These are phyloP conservation scores for Epizoanthus ramosus DNA, from an alignment of 92 coral and sea anemone species.

Conservation along the genomic window DNA sequence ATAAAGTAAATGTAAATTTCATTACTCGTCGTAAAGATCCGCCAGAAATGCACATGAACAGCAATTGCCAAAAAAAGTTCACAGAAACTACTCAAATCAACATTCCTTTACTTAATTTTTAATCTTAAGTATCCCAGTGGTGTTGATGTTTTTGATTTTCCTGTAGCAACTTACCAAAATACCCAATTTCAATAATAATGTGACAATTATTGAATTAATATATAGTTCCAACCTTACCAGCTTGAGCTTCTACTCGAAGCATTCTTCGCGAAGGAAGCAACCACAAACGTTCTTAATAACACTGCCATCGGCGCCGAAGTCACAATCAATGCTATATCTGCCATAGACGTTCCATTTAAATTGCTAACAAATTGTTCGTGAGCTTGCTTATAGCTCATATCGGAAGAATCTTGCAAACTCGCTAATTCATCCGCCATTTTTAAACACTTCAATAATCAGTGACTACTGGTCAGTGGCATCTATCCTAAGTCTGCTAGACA, in stretches of 20 bases:
- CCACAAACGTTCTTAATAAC: slow-evolving; percentile 69
- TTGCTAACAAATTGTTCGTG: slow-evolving; percentile 88
- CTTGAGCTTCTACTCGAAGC: background rate
- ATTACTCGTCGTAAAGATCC: too few relatives aligned
- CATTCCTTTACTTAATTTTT: too few relatives aligned
- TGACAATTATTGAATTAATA: too few relatives aligned
- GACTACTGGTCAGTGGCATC: slow-evolving; percentile 18
- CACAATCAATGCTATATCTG: slow-evolving; percentile 68
- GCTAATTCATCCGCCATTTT: slow-evolving; percentile 77
- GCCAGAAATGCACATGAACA: too few relatives aligned
- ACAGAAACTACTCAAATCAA: too few relatives aligned
- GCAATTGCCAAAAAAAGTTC: too few relatives aligned
- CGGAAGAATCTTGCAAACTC: background rate
- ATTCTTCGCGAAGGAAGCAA: background rate
- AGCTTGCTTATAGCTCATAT: slow-evolving; percentile 64
- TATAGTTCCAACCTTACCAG: slow-evolving; percentile 11
- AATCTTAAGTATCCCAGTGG: too few relatives aligned
- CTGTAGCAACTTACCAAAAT: background rate
- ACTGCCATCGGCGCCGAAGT: slow-evolving; percentile 78
- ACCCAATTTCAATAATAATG: too few relatives aligned
- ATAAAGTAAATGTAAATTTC: too few relatives aligned
- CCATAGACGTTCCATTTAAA: slow-evolving; percentile 83
- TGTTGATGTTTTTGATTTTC: too few relatives aligned
- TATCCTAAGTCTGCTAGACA: background rate
- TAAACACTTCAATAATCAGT: background rate